phyloP scores from a whole-genome alignment of 2,888 invertebrate genomes.

The Harpalus rufipes region DNA sequence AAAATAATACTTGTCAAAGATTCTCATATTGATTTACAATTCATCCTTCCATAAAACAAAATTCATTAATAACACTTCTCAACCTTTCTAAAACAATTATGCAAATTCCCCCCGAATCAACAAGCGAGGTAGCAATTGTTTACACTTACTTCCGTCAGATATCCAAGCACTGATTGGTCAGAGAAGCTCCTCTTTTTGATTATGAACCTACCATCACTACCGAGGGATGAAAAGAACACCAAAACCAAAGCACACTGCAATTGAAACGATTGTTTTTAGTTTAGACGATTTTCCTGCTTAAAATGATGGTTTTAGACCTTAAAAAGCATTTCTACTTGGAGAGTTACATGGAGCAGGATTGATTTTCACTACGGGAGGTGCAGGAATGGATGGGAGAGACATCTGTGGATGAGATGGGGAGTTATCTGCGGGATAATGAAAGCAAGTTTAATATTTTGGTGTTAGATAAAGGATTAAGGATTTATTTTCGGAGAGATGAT shows the following conservation, averaged over 20 bases:
- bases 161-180: conserved; percentile 89
- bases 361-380: conserved; percentile 43
- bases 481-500: too few species aligned
- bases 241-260: conserved; percentile 54
- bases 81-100: conserved; percentile 41
- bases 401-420: conserved; percentile 39
- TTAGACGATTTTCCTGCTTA: background rate
- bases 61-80: background rate
- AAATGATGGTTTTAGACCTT: conserved; percentile 3
- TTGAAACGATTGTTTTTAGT: conserved; percentile 46
- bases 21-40: background rate
- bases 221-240: conserved; percentile 17
- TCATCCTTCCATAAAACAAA: background rate
- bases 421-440: background rate
- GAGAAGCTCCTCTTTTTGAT: conserved; percentile 84
- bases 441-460: background rate
- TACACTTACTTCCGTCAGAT: conserved; percentile 87
- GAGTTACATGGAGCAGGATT: conserved; percentile 34
- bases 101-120: conserved; percentile 9
- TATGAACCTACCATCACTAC: conserved; percentile 74
- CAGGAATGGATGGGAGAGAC: conserved; percentile 15
- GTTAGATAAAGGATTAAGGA: background rate
- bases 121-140: conserved; percentile 38
- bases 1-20: background rate
- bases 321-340: conserved; percentile 28